Conservation (phyloP, 2,888 invertebrate genomes). For the Drosophila recens region DNA sequence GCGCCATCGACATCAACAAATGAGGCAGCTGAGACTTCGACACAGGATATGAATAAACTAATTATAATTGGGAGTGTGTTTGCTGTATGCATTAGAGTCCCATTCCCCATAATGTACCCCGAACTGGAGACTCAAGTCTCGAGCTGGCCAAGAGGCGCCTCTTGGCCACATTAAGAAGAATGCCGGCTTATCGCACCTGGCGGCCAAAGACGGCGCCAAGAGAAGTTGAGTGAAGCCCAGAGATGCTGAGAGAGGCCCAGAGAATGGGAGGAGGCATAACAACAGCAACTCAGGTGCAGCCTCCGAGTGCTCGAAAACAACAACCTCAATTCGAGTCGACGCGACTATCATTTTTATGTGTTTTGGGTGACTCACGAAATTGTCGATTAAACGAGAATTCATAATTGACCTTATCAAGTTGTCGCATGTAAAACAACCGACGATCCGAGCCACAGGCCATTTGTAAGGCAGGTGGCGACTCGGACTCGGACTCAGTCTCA, state of each 20-base stretch:
- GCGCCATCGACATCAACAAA: slow-evolving; percentile 73
- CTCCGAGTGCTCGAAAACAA: slow-evolving; percentile 26
- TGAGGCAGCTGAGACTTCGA: slow-evolving; percentile 72
- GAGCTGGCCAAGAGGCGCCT: slow-evolving; percentile 58
- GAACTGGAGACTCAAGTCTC: background rate
- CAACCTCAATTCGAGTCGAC: background rate
- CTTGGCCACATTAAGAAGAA: slow-evolving; percentile 62
- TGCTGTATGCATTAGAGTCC: slow-evolving; percentile 70
- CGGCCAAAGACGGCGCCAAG: slow-evolving; percentile 74
- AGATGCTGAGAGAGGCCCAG: slow-evolving; percentile 4
- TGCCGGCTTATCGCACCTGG: slow-evolving; percentile 77
- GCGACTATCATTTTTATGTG: slow-evolving; percentile 59
- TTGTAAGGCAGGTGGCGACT: slow-evolving; percentile 56
- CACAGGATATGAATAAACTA: slow-evolving; percentile 81
- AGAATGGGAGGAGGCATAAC: background rate
- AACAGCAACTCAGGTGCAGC: slow-evolving; percentile 62
- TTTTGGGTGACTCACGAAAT: slow-evolving; percentile 72
- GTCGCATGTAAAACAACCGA: slow-evolving; percentile 53
- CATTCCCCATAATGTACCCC: slow-evolving; percentile 63
- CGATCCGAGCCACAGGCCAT: slow-evolving; percentile 25
- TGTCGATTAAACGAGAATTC: slow-evolving; percentile 66
- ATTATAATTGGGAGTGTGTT: slow-evolving; percentile 68
- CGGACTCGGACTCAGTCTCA: slow-evolving; percentile 17
- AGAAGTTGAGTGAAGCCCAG: slow-evolving; percentile 47
- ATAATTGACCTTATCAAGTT: slow-evolving; percentile 75